Conservation (phyloP, 2,888 invertebrate genomes). For the Tenthredo mesomela region DNA sequence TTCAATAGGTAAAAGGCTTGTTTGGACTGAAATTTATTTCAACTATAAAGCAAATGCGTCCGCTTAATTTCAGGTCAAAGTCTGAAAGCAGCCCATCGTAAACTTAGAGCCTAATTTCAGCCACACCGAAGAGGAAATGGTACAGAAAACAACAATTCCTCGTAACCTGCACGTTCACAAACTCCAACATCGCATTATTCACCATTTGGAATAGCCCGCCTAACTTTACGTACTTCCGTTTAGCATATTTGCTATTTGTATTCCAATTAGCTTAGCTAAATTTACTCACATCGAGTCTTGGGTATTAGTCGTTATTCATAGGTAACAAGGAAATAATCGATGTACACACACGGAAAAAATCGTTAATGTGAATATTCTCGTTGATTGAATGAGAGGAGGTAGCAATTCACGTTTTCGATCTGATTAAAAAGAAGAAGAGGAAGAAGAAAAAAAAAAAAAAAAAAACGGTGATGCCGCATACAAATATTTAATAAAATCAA, state of each 20-base stretch:
- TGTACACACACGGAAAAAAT: neutral
- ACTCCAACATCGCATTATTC: slow-evolving; percentile 10
- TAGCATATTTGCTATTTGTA: slow-evolving; percentile 39
- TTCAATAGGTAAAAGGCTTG: neutral
- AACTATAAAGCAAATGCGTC: neutral
- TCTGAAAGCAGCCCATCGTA: slow-evolving; percentile 29
- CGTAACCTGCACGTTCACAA: slow-evolving; percentile 33
- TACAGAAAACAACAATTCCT: slow-evolving; percentile 20
- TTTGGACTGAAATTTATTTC: neutral
- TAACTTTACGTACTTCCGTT: neutral
- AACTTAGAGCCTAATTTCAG: slow-evolving; percentile 27
- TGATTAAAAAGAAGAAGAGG: too few species aligned
- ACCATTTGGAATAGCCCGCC: slow-evolving; percentile 22
- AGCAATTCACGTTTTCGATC: too few species aligned
- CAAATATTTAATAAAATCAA: neutral
- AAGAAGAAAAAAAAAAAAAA: too few species aligned
- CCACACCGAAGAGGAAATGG: slow-evolving; percentile 9
- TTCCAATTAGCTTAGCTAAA: neutral
- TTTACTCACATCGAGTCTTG: neutral
- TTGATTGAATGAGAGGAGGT: too few species aligned
- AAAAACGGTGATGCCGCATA: too few species aligned
- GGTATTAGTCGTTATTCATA: neutral
- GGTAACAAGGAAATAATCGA: slow-evolving; percentile 2
- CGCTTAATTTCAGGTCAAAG: slow-evolving; percentile 38
- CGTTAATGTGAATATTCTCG: neutral